Conservation (phyloP, 2,797 vertebrate species). For the Lindbergichthys nudifrons region DNA sequence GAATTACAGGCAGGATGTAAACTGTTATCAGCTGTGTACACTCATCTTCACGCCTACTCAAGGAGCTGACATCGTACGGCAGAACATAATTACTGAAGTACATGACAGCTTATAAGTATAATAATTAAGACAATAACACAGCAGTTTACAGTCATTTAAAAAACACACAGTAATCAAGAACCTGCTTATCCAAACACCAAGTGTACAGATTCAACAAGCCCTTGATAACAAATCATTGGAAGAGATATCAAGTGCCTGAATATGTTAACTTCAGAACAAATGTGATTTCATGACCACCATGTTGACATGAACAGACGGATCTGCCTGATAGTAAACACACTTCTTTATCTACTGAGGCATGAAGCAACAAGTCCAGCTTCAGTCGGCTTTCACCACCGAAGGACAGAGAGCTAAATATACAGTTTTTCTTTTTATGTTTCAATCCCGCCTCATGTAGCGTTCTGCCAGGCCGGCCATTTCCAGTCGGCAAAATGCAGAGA, state of each 20-base stretch:
- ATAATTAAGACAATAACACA: constrained; percentile 53
- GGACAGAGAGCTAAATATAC: constrained; percentile 44
- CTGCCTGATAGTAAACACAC: constrained; percentile 60
- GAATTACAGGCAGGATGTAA: constrained; percentile 32
- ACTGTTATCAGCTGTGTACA: constrained; percentile 50
- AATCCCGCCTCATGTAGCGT: constrained; percentile 21
- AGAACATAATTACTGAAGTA: constrained; percentile 31
- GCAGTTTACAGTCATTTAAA: constrained; percentile 62
- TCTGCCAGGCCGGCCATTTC: constrained; percentile 53
- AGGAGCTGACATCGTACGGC: constrained; percentile 13
- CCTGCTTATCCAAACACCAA: constrained; percentile 43
- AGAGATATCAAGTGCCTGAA: constrained; percentile 24
- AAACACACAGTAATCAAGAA: constrained; percentile 54
- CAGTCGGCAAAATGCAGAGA: constrained; percentile 44
- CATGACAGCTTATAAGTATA: constrained; percentile 8
- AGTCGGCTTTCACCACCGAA: constrained; percentile 46
- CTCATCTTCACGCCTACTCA: constrained; percentile 51
- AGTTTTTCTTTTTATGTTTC: constrained; percentile 44
- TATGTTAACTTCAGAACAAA: constrained; percentile 68
- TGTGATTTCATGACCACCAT: constrained; percentile 44
- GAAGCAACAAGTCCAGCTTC: constrained; percentile 51
- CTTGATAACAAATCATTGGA: constrained; percentile 43
- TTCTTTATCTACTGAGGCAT: constrained; percentile 57
- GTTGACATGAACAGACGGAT: constrained; percentile 65
- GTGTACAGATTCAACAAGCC: constrained; percentile 54